Evolutionary conservation across 2,797 vertebrate genomes (phyloP), one percentile per base, ranked within the genome.

Genomic region (Eremophila alpestris): DNA sequence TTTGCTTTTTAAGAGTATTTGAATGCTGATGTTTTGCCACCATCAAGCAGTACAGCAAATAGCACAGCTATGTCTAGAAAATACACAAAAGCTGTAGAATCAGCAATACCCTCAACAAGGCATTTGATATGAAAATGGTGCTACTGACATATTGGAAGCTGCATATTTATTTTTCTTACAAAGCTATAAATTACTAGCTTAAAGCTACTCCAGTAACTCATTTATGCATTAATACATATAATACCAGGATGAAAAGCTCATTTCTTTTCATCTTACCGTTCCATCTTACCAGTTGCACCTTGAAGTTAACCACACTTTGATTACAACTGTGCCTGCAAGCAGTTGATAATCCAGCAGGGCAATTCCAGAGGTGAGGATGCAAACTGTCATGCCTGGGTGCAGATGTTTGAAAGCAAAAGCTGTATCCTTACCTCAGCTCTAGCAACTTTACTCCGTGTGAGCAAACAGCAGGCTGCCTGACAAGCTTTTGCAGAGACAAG

Each of bases 91-190:
- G 18, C 16, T 17, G 18, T 16, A 49, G 16, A 70, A 29, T 19
- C 83, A 93, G 22, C 52, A 60, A 22, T 0, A 20, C 9, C 34
- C 24, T 77, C 30, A 11, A 7, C 32, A 56, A 8, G 1, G 3
- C 7, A 4, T 43, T 7, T 1, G 1, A 55, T 5, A n/a, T 1
- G 4, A 41, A 75, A 84, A 77, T 0, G 1, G 7, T 40, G 13
- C 21, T 56, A 10, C 40, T 68, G 24, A 49, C 15, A 29, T 48
- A 27, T 23, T 32, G 19, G 9, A 89, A 87, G 41, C 7, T 24
- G 3, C 2, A 1, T 16, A 8, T 51, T 60, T 55, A 11, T 7
- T 51, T 82, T 48, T 60, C 52, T 49, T 54, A 38, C 16, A 56
- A 34, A 84, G 30, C 7, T 26, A 4, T 7, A 30, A 60, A 30